Evolutionary conservation across 2,888 invertebrate genomes (phyloP), one percentile per base, ranked within the genome.

Genomic region (Furcula furcula): DNA sequence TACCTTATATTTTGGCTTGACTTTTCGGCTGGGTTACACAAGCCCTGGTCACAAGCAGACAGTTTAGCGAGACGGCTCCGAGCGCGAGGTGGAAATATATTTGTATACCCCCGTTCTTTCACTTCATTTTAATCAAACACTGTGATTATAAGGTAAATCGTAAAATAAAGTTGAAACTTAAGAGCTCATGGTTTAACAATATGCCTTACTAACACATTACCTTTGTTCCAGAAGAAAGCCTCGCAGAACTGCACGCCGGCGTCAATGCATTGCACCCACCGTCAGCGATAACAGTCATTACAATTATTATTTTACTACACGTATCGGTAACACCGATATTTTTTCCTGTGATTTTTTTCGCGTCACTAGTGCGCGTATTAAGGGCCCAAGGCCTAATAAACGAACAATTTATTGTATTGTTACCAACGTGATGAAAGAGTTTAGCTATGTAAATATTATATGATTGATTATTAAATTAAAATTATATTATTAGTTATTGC

Each of bases 211-310:
- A 69, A 73, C 46, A 36, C 61, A 32, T 31, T 15, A n/a, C 41
- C 63, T 72, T 87, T 86, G 85, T 88, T 88, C 37, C 85, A 86
- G 82, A 78, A 87, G 86, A 89, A 81, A 89, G 89, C 56, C 78
- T 89, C 34, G 89, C 89, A 0, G 89, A 89, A 41, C 76, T 89
- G 1, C 89, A 89, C 57, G 88, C 87, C 11, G 76, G 76, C 1
- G 65, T 69, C 1, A 54, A 51, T 28, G 57, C 72, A 1, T 57
- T 66, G 5, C 69, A 71, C 7, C 69, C 74, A 2, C 69, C 80
- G n/a, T 56, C 76, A 15, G 52, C 59, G 15, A 29, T 55, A 7
- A 42, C 67, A 2, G 59, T 74, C 12, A 57, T 64, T 34, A 44
- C 76, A 52, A 44, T 75, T 16, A 34, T 69, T 54, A 61, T 71